Base-by-base conservation (phyloP, 2,888 invertebrate genomes). In the Tridacna gigas region DNA sequence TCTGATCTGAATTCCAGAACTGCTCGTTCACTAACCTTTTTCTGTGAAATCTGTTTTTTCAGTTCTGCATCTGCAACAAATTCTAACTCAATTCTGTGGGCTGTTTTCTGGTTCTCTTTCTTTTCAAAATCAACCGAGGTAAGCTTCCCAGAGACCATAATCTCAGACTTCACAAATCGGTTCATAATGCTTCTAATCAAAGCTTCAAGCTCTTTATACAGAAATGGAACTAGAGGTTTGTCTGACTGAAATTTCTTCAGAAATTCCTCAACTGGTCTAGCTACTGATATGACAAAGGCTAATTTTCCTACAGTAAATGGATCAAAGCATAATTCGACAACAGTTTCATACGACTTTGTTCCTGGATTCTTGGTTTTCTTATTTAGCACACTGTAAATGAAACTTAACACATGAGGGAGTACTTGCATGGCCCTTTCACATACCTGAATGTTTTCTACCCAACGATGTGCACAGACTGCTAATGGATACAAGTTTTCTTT, bases 1-100 rank as follows among this genome's bases (percentile, higher is more conserved):
- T 51, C 51, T 51, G 51, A 51, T 51, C 51, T 51, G 51, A 51
- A 51, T 51, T 51, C 51, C 51, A 51, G 51, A 51, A 51, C 51
- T 51, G 51, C 51, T 18, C 51, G 51, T 51, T 51, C 51, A 51
- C 51, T 51, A 51, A 51, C 51, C 51, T 51, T 51, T 51, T 51
- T 51, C 51, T 18, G 18, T 51, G 51, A 51, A 51, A 51, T 51
- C 51, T 51, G 51, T 51, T 51, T 51, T 51, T 51, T 51, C 51
- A 51, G 51, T 51, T 51, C 51, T 51, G 51, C 51, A 51, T 51
- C 51, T 51, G 51, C 11, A 51, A 51, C 51, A 51, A 51, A 51
- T 51, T 18, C 51, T 51, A 51, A 51, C 51, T 51, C 51, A 51
- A 51, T 51, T 51, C 51, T 51, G n/a, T n/a, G n/a, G 51, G 51